Evolutionary conservation across 2,113 vertebrate genomes (phyloP).

Genomic region (Oreotragus oreotragus): DNA sequence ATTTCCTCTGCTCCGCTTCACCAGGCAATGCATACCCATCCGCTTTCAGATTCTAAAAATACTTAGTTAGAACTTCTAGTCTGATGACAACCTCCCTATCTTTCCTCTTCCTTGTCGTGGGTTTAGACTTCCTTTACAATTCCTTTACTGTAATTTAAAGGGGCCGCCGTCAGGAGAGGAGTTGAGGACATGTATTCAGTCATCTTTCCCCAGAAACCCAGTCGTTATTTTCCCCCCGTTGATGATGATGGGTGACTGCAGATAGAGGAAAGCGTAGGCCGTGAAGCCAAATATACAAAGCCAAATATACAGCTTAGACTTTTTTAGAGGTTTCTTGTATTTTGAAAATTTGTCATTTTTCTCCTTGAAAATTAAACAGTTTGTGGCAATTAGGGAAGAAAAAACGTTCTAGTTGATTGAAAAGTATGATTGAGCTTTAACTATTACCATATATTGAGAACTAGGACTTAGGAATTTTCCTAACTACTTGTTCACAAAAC

Average conservation of each 20-base stretch:
- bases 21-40: accelerated
- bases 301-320: background rate
- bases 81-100: background rate
- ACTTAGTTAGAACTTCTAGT: background rate
- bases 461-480: background rate
- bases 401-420: background rate
- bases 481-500: background rate
- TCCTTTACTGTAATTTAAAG: background rate
- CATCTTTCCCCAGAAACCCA: background rate
- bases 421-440: background rate
- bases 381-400: background rate
- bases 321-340: background rate
- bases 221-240: background rate
- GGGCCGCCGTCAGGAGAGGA: background rate
- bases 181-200: background rate
- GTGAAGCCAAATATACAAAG: background rate
- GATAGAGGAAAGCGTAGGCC: background rate
- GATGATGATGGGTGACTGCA: background rate
- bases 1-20: background rate
- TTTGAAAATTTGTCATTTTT: constrained; percentile 31
- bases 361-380: background rate
- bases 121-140: background rate
- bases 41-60: background rate
- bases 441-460: background rate
- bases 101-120: background rate